phyloP scores from a whole-genome alignment of 2,113 vertebrate species.

The Eptatretus burgeri region DNA sequence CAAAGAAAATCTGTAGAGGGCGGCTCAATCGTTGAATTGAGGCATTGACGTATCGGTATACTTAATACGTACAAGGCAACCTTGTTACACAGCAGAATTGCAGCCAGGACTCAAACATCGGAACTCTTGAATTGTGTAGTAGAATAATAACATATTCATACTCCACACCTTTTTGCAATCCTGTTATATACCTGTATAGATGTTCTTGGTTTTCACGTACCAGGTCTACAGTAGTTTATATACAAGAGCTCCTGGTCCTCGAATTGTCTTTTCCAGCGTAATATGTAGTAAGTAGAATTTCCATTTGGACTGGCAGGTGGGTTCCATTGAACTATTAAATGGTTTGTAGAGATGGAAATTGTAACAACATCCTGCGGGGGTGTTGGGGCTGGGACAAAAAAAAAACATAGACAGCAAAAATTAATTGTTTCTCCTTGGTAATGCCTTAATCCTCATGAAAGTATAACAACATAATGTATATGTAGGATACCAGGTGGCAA shows the following conservation, averaged over 20 bases:
- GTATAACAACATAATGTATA: neutral
- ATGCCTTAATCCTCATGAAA: neutral
- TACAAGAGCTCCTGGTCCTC: slow-evolving; percentile 63
- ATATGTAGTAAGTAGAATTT: slow-evolving; percentile 76
- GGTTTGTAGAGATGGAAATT: slow-evolving; percentile 62
- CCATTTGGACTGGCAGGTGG: slow-evolving; percentile 62
- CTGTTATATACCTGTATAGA: too few species aligned
- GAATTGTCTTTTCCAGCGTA: slow-evolving; percentile 45
- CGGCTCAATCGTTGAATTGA: too few species aligned
- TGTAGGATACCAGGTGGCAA: too few species aligned
- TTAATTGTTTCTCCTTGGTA: neutral
- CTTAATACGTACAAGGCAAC: too few species aligned
- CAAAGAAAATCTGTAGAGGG: too few species aligned
- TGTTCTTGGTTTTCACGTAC: slow-evolving; percentile 15
- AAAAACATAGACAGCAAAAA: neutral
- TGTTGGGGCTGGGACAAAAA: slow-evolving; percentile 31
- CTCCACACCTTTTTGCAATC: too few species aligned
- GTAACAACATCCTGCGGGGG: slow-evolving; percentile 64
- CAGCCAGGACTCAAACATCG: too few species aligned
- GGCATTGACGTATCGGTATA: too few species aligned
- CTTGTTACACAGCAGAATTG: too few species aligned
- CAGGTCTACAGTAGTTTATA: slow-evolving; percentile 71
- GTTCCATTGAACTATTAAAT: slow-evolving; percentile 87
- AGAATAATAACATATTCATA: too few species aligned
- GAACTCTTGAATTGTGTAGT: too few species aligned